These are phyloP conservation scores for Caenorhabditis remanei DNA, from an alignment of 1,140 invertebrate genomes.

Conservation along the genomic window DNA sequence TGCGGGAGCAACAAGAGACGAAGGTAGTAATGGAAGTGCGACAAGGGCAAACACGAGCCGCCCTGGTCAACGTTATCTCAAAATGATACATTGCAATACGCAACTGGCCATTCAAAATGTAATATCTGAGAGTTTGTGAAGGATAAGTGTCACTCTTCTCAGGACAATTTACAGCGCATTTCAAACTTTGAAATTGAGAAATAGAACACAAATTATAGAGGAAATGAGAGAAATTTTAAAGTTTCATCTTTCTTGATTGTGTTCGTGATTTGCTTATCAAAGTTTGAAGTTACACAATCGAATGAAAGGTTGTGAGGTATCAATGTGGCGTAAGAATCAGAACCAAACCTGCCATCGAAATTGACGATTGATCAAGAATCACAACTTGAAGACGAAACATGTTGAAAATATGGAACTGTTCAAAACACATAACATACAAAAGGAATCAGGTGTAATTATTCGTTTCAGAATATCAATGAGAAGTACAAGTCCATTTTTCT, in stretches of 20 bases:
- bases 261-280: neutral
- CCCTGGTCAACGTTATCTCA: conserved; percentile 48
- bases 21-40: conserved; percentile 52
- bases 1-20: neutral
- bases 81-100: conserved; percentile 53
- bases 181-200: conserved; percentile 30
- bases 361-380: too few species aligned
- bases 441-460: too few species aligned
- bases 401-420: too few species aligned
- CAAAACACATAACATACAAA: too few species aligned
- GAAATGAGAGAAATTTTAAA: neutral
- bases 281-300: neutral
- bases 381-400: too few species aligned
- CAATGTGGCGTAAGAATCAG: too few species aligned
- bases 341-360: too few species aligned
- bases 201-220: neutral
- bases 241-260: neutral
- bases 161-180: conserved; percentile 40
- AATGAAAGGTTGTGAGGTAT: too few species aligned
- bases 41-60: conserved; percentile 53
- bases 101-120: conserved; percentile 56
- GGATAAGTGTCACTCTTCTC: conserved; percentile 22
- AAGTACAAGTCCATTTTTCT: too few species aligned
- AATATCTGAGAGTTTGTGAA: conserved; percentile 50
- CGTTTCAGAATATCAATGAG: too few species aligned